A percentile compares a stretch with the other conserved stretches of the same genome.
phyloP scores from a whole-genome alignment of 2,113 vertebrate species.

The Nothobranchius furzeri region DNA sequence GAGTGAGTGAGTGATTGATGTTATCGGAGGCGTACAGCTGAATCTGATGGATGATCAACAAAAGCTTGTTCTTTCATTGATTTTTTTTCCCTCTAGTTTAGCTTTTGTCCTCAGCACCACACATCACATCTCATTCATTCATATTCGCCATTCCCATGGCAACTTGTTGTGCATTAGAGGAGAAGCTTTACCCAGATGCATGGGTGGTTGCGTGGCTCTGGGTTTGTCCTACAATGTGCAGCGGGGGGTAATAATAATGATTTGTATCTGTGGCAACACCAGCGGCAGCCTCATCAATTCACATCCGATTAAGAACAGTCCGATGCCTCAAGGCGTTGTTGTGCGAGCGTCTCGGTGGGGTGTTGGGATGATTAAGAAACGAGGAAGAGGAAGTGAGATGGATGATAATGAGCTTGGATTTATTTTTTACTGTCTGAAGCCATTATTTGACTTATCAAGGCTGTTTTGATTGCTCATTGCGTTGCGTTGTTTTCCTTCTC shows the following conservation, averaged over 20 bases:
- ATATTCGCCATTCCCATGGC: conserved; percentile 55
- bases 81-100: conserved; percentile 11
- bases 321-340: conserved; percentile 1
- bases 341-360: background rate
- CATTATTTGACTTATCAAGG: background rate
- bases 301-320: conserved; percentile 43
- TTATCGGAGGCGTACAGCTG: conserved; percentile 1
- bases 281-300: conserved; percentile 40
- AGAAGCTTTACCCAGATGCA: conserved; percentile 7
- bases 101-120: conserved; percentile 7
- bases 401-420: conserved; percentile 21
- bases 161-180: conserved; percentile 30
- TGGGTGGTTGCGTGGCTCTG: conserved; percentile 5
- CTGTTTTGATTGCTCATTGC: background rate
- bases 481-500: background rate
- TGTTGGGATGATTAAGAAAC: conserved; percentile 15
- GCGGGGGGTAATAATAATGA: conserved; percentile 56
- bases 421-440: conserved; percentile 16
- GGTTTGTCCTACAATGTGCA: conserved; percentile 1
- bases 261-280: conserved; percentile 51
- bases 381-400: conserved; percentile 23
- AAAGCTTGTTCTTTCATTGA: conserved; percentile 38
- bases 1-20: background rate
- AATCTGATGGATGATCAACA: conserved; percentile 36
- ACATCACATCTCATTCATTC: conserved; percentile 35